Evolutionary conservation across 2,888 invertebrate genomes (phyloP), one percentile per base, ranked within the genome.

Genomic region (Coenonympha glycerion): DNA sequence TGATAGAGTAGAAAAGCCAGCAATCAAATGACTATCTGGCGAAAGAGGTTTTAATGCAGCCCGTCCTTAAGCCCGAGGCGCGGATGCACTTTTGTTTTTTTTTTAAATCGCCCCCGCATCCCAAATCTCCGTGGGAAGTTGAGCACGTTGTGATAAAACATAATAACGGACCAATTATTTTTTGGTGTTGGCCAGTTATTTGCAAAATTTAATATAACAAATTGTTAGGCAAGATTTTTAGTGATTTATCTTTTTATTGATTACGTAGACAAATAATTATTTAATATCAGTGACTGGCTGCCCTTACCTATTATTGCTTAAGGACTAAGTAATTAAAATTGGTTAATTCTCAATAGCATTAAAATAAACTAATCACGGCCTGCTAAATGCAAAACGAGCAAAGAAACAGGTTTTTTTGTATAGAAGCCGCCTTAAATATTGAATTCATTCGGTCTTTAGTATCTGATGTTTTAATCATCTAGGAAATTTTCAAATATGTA

Each of bases 1-100:
- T 83, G 72, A 83, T 77, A 80, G 74, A 69, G 68, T 71, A 67
- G 64, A 66, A 63, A 60, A 55, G 65, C 72, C 68, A 61, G 73
- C 73, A 78, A 82, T 82, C 82, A 79, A 76, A 75, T 68, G 68
- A 74, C 71, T 71, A 79, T 79, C 79, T 79, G 76, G 79, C 65
- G 74, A 76, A 78, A 78, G 74, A 67, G 70, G 72, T 71, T 74
- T 65, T 64, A 64, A 66, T 66, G 59, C 62, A 44, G 44, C 63
- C 65, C 65, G 70, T 74, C 72, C 69, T 75, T 66, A 58, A 64
- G 82, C 85, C 76, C 54, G 70, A 67, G 80, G 86, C 85, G 65
- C 84, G 82, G 83, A 82, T 82, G 77, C 66, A 58, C 50, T 59
- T 58, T 50, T 55, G 49, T 46, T 31, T 36, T 37, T 28, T 61